Evolutionary conservation across 2,113 vertebrate genomes (phyloP).

Genomic region (Octodon degus): DNA sequence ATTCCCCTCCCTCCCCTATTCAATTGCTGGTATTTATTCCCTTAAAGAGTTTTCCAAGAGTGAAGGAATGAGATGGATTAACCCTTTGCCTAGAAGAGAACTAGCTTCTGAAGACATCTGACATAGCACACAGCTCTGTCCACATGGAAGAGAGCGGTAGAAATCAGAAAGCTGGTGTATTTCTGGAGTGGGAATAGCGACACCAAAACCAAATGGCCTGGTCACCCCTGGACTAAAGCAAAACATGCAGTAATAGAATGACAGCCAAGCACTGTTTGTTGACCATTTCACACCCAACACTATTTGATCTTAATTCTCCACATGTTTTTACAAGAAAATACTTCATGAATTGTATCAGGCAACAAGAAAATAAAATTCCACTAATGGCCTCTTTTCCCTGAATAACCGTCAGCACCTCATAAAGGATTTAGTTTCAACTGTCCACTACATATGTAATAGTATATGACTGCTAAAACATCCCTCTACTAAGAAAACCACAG

Average conservation of each 20-base stretch:
- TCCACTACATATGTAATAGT: not conserved
- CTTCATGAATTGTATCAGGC: not conserved
- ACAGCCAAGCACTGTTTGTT: not conserved
- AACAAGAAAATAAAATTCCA: conserved; percentile 35
- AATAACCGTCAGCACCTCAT: conserved; percentile 12
- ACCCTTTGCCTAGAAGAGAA: not conserved
- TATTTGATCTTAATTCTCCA: not conserved
- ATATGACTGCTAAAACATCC: not conserved
- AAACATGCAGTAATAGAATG: rapidly evolving
- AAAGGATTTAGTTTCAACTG: not conserved
- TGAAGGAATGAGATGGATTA: not conserved
- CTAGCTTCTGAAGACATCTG: not conserved
- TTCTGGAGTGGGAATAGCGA: not conserved
- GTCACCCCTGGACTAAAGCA: not conserved
- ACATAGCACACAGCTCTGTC: not conserved
- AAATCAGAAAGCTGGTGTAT: not conserved
- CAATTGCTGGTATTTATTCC: not conserved
- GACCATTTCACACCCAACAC: not conserved
- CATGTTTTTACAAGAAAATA: not conserved
- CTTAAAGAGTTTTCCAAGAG: not conserved
- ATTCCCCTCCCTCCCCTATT: not conserved
- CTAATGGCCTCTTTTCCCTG: not conserved
- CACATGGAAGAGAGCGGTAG: not conserved
- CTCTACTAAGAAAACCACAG: not conserved
- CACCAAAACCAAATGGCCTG: not conserved